Conservation (phyloP, 2,797 vertebrate genomes). For the Falco rusticolus region DNA sequence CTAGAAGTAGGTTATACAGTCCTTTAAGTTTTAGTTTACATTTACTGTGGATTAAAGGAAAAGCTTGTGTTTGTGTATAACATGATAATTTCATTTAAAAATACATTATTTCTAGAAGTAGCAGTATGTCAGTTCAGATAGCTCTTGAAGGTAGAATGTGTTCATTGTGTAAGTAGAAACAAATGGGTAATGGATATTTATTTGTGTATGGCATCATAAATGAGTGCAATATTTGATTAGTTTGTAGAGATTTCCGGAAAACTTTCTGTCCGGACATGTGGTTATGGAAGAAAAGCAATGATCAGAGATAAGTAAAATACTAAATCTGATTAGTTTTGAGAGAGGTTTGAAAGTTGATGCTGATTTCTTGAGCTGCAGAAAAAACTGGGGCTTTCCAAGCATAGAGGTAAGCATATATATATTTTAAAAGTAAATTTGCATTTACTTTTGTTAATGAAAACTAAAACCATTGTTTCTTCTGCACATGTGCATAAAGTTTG, state of each 20-base stretch:
- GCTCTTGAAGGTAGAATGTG: background rate
- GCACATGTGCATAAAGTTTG: background rate
- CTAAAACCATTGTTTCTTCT: background rate
- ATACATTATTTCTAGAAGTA: background rate
- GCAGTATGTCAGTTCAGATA: background rate
- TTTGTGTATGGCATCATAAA: background rate
- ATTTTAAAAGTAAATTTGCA: too few relatives aligned
- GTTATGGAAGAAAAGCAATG: background rate
- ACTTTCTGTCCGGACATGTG: background rate
- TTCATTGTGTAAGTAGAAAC: background rate
- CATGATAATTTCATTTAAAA: background rate
- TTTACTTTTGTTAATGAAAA: background rate
- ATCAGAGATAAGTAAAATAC: background rate
- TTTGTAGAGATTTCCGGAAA: background rate
- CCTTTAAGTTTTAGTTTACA: background rate
- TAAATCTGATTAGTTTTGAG: background rate
- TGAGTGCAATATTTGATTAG: background rate
- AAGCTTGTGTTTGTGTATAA: background rate
- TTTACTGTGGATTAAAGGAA: background rate
- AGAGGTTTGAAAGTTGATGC: background rate
- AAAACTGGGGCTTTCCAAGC: background rate
- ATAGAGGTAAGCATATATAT: background rate
- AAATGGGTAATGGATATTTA: background rate
- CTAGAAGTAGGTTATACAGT: slow-evolving; percentile 69
- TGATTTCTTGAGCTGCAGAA: background rate